These are phyloP conservation scores for Gibbula magus DNA, from an alignment of 2,888 invertebrate genomes.

Conservation along the genomic window DNA sequence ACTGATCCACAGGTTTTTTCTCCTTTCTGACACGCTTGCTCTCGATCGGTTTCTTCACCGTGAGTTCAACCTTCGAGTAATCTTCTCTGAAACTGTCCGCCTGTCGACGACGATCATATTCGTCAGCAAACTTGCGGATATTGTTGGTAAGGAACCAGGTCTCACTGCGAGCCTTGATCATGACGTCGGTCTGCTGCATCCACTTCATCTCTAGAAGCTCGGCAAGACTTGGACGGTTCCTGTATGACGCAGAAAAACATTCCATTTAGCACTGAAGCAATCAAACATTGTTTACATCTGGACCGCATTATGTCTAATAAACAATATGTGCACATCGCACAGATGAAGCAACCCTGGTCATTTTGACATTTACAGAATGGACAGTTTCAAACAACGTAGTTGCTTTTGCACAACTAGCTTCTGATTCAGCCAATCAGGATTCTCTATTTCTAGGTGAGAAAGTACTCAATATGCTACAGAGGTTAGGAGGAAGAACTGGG, in stretches of 20 bases:
- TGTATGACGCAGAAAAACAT: constrained; percentile 71
- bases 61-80: constrained; percentile 32
- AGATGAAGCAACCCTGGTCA: no score
- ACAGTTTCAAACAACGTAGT: no score
- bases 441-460: no score
- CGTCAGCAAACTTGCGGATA: constrained; percentile 83
- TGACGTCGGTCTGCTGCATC: constrained; percentile 92
- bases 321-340: neutral
- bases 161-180: constrained; percentile 93
- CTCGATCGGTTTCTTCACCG: constrained; percentile 29
- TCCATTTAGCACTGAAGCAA: neutral
- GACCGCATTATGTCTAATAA: neutral
- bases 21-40: constrained; percentile 13
- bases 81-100: constrained; percentile 21
- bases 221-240: constrained; percentile 94
- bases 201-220: constrained; percentile 97
- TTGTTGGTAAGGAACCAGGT: constrained; percentile 83
- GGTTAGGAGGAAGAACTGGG: no score
- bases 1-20: neutral
- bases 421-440: no score
- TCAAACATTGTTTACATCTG: no score
- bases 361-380: no score
- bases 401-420: no score
- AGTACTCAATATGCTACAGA: no score
- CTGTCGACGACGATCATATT: constrained; percentile 81